These are phyloP conservation scores for Lasius platythorax DNA, from an alignment of 2,888 invertebrate species.

Conservation along the genomic window DNA sequence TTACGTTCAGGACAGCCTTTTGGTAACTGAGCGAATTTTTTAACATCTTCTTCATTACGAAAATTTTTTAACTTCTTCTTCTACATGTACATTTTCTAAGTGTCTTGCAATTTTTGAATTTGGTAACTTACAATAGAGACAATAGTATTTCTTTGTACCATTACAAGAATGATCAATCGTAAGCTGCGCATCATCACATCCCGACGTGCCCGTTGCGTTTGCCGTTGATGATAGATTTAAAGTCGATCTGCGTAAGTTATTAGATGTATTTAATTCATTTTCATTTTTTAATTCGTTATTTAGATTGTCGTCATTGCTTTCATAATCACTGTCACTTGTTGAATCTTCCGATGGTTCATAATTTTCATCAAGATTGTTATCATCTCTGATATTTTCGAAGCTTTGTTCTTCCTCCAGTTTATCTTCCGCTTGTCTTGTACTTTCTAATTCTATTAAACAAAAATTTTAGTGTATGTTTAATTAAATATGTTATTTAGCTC, in stretches of 20 bases:
- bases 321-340: not conserved
- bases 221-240: slow-evolving; percentile 1
- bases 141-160: slow-evolving; percentile 12
- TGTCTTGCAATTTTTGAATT: slow-evolving; percentile 48
- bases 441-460: slow-evolving; percentile 4
- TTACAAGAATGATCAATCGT: slow-evolving; percentile 2
- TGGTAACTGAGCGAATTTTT: slow-evolving; percentile 42
- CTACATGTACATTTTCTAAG: slow-evolving; percentile 42
- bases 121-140: slow-evolving; percentile 20
- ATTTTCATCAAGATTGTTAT: not conserved
- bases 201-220: not conserved
- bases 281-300: not conserved
- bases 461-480: not conserved
- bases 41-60: slow-evolving; percentile 39
- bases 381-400: not conserved
- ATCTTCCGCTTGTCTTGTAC: not conserved
- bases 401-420: not conserved
- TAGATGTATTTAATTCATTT: not conserved
- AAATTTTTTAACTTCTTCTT: too few species aligned
- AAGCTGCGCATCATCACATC: slow-evolving; percentile 2
- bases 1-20: slow-evolving; percentile 30
- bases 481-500: not conserved
- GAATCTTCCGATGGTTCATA: slow-evolving; percentile 8
- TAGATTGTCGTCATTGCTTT: not conserved
- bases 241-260: not conserved